A percentile compares a stretch with the other conserved stretches of the same genome.
phyloP scores from a whole-genome alignment of 2,888 invertebrate species.

The Parochlus steinenii region DNA sequence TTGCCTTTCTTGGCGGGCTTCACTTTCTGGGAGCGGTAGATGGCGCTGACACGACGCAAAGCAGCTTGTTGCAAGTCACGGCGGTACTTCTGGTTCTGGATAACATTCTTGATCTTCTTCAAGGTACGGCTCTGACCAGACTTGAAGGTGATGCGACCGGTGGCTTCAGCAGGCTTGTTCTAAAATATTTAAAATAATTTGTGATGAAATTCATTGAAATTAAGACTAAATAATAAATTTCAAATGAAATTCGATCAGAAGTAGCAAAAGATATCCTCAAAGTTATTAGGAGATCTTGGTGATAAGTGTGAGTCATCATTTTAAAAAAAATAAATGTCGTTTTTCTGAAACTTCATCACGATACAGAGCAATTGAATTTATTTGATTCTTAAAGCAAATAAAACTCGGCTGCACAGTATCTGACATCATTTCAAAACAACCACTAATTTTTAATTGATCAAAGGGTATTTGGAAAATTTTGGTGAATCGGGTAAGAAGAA shows the following conservation, averaged over 20 bases:
- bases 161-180: slow-evolving; percentile 63
- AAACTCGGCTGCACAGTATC: too few relatives aligned
- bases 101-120: slow-evolving; percentile 62
- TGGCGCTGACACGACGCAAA: slow-evolving; percentile 81
- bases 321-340: background rate
- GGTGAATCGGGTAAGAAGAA: too few relatives aligned
- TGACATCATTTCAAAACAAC: too few relatives aligned
- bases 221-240: too few relatives aligned
- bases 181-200: slow-evolving; percentile 19
- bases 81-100: slow-evolving; percentile 71
- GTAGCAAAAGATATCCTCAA: too few relatives aligned
- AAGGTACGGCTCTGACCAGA: slow-evolving; percentile 76
- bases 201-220: too few relatives aligned
- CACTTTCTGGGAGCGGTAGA: slow-evolving; percentile 80
- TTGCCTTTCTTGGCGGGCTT: slow-evolving; percentile 61
- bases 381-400: too few relatives aligned
- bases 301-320: slow-evolving; percentile 12
- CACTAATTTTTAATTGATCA: too few relatives aligned
- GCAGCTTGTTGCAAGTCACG: slow-evolving; percentile 74
- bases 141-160: slow-evolving; percentile 66
- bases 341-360: background rate
- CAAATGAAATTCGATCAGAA: too few relatives aligned
- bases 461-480: too few relatives aligned
- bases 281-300: too few relatives aligned
- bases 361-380: too few relatives aligned